phyloP scores from a whole-genome alignment of 2,888 invertebrate species.

The Mimachlamys varia region DNA sequence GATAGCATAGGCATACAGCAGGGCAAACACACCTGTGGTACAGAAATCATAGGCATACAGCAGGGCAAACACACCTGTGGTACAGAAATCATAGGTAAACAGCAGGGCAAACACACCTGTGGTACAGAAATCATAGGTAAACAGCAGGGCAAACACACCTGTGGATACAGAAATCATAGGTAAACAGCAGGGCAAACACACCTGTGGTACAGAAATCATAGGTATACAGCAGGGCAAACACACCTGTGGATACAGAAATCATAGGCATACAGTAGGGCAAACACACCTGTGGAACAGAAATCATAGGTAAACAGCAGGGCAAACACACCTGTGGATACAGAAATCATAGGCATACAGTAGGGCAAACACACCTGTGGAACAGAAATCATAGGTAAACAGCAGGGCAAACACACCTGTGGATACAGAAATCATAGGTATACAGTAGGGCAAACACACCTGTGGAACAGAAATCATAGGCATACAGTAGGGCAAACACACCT shows the following conservation, averaged over 20 bases:
- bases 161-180: slow-evolving; percentile 91
- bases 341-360: slow-evolving; percentile 95
- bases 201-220: too few species aligned
- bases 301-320: slow-evolving; percentile 95
- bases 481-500: slow-evolving; percentile 95
- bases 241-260: slow-evolving; percentile 93
- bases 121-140: slow-evolving; percentile 93
- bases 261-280: slow-evolving; percentile 95
- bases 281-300: too few species aligned
- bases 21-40: slow-evolving; percentile 93
- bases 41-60: slow-evolving; percentile 92
- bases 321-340: slow-evolving; percentile 91
- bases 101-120: slow-evolving; percentile 96
- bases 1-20: slow-evolving; percentile 93
- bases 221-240: slow-evolving; percentile 93
- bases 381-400: slow-evolving; percentile 92
- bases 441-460: slow-evolving; percentile 96
- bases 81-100: slow-evolving; percentile 92
- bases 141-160: slow-evolving; percentile 93
- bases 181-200: slow-evolving; percentile 96
- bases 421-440: slow-evolving; percentile 93
- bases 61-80: slow-evolving; percentile 96
- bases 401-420: slow-evolving; percentile 93
- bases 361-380: slow-evolving; percentile 97
- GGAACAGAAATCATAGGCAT: slow-evolving; percentile 93